Base-by-base conservation (phyloP, 2,797 vertebrate species). In the Mus minutoides region DNA sequence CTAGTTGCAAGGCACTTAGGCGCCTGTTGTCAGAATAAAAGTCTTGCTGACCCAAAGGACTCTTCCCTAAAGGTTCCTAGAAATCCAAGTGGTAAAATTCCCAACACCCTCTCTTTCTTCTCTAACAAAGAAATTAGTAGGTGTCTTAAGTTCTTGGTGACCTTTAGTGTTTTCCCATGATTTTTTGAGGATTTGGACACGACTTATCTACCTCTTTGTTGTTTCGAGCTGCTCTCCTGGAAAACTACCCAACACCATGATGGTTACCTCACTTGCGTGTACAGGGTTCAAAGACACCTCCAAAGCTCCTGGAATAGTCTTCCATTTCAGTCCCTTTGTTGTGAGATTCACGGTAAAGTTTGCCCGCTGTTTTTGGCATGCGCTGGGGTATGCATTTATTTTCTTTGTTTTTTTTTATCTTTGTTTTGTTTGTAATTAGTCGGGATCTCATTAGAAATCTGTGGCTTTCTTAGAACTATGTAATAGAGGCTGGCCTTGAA, bases 71-170 rank as follows among this genome's bases (percentile, higher is more conserved):
- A 40, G 9, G 34, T 60, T 89, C 12, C 56, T n/a, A 40, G 56
- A 49, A 31, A 7, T n/a, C 56, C 3, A 77, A 12, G 26, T 62
- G 56, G 71, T n/a, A 34, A 34, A 62, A n/a, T 22, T 40, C 54
- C 40, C 37, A 76, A 46, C 54, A 58, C 10, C 17, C 29, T 46
- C 13, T 46, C 24, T 75, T 88, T 46, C 52, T 76, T 58, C 29
- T 13, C 90, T 73, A 96, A 87, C 62, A 77, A 88, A 71, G 46
- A 94, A 77, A 83, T 91, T 43, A 88, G 43, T 83, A 37, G 8
- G 69, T 88, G 75, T 73, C 43, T 94, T 84, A 88, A 26, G 37
- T 5, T 75, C 40, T 73, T 9, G 75, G 29, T 85, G 60, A 73
- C 58, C 8, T 71, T 85, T 49, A 19, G 22, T 49, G 29, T 73